Base-by-base conservation (phyloP, 2,797 vertebrate genomes). In the Rhinatrema bivittatum region DNA sequence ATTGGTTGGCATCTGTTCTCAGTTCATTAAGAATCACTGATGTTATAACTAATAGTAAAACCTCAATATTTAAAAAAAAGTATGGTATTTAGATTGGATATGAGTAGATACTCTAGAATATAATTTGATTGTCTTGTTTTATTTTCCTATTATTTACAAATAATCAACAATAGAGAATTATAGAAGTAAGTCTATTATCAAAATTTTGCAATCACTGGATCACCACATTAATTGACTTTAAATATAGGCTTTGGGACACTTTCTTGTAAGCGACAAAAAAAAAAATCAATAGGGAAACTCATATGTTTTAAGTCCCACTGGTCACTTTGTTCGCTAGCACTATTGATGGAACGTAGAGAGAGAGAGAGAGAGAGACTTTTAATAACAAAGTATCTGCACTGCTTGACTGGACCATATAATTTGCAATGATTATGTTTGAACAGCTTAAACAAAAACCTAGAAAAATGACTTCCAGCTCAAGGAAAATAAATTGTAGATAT, bases 341-440 rank as follows among this genome's bases (percentile, higher is more conserved):
- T 44, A 42, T 1, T 27, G 3, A 26, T 8, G 11, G 16, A 7
- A 13, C 3, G 53, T 16, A 1, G 2, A 29, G n/a, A n/a, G n/a
- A n/a, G n/a, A n/a, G n/a, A n/a, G n/a, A n/a, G n/a, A n/a, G n/a
- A n/a, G 16, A 25, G 23, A 22, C 1, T 46, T 44, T 36, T 33
- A 35, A 33, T 36, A 25, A 39, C n/a, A 1, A 29, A 3, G 3
- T 34, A 51, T 29, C 3, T 36, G 47, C 22, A 5, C 33, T 32
- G 3, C 4, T 30, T 36, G 34, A 9, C 4, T 23, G 12, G 22
- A 34, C 4, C 21, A 36, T 1, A 41, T 37, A 39, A 23, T 13
- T 47, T 45, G 3, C 12, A 41, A 23, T 20, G 52, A 33, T 23
- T 45, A 6, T 37, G 10, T 45, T 52, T 47, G 10, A 32, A n/a